A percentile compares a stretch with the other conserved stretches of the same genome.
Conservation (phyloP, 2,888 invertebrate species). For the Biston stratarius region DNA sequence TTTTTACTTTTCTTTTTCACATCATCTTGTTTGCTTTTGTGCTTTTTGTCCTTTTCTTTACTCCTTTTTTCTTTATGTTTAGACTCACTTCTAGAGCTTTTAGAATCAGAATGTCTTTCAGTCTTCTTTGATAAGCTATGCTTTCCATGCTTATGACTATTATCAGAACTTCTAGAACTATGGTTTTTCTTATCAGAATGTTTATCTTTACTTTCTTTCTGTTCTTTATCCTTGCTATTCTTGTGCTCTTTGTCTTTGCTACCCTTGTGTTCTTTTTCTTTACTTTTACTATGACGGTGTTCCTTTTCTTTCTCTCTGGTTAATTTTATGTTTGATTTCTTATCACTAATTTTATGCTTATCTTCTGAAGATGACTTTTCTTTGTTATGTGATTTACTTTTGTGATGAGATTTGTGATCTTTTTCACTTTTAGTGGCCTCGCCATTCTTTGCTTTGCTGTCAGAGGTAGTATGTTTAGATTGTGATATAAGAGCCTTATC, state of each 20-base stretch:
- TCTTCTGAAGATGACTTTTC: constrained; percentile 32
- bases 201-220: constrained; percentile 63
- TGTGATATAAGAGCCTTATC: not conserved
- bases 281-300: constrained; percentile 48
- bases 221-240: constrained; percentile 58
- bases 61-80: constrained; percentile 40
- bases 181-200: constrained; percentile 60
- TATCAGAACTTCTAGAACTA: constrained; percentile 38
- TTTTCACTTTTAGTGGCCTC: constrained; percentile 44
- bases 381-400: constrained; percentile 49
- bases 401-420: constrained; percentile 42
- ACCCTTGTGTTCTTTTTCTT: constrained; percentile 57
- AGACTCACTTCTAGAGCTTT: constrained; percentile 56
- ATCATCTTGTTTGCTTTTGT: constrained; percentile 37
- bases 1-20: constrained; percentile 58
- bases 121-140: constrained; percentile 55
- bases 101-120: constrained; percentile 55
- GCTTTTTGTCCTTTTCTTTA: constrained; percentile 31
- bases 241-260: constrained; percentile 55
- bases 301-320: constrained; percentile 55
- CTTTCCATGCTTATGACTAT: constrained; percentile 51
- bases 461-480: constrained; percentile 45
- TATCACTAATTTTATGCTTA: constrained; percentile 43
- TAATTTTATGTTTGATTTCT: constrained; percentile 59
- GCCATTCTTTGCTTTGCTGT: constrained; percentile 47